phyloP scores from a whole-genome alignment of 2,888 invertebrate genomes.

The Alentia gelatinosa region DNA sequence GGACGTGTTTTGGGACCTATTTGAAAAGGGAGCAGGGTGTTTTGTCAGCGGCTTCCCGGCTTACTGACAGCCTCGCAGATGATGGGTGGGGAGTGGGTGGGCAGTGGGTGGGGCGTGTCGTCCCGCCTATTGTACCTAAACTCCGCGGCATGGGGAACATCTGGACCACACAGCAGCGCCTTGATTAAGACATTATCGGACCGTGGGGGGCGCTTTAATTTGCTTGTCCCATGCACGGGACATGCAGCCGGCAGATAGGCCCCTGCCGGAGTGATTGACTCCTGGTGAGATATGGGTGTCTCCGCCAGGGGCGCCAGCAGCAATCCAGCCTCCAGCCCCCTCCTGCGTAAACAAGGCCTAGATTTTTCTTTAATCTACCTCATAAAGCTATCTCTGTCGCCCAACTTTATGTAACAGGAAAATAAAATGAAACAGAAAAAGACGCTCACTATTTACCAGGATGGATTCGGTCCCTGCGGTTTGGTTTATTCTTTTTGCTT shows the following conservation, averaged over 20 bases:
- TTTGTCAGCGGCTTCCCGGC: neutral
- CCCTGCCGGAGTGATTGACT: constrained; percentile 15
- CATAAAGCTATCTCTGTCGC: neutral
- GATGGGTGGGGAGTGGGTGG: too few relatives aligned
- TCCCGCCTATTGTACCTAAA: constrained; percentile 15
- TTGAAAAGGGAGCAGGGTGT: too few relatives aligned
- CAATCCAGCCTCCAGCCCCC: neutral
- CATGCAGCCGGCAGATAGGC: neutral
- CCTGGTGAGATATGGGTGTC: neutral
- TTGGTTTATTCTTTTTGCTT: too few relatives aligned
- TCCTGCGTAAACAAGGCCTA: neutral
- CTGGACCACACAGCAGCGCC: constrained; percentile 24
- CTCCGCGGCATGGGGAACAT: neutral
- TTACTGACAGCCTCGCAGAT: too few relatives aligned
- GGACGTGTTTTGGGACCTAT: too few relatives aligned
- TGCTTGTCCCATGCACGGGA: neutral
- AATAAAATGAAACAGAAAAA: too few relatives aligned
- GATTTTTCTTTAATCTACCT: neutral
- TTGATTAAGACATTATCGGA: constrained; percentile 52
- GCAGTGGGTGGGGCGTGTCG: too few relatives aligned
- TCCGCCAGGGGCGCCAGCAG: neutral
- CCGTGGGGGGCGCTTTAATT: constrained; percentile 18
- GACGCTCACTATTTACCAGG: too few relatives aligned
- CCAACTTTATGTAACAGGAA: neutral
- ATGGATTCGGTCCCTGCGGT: too few relatives aligned